Conservation (phyloP, 2,113 vertebrate genomes). For the Cyprinodon tularosa region DNA sequence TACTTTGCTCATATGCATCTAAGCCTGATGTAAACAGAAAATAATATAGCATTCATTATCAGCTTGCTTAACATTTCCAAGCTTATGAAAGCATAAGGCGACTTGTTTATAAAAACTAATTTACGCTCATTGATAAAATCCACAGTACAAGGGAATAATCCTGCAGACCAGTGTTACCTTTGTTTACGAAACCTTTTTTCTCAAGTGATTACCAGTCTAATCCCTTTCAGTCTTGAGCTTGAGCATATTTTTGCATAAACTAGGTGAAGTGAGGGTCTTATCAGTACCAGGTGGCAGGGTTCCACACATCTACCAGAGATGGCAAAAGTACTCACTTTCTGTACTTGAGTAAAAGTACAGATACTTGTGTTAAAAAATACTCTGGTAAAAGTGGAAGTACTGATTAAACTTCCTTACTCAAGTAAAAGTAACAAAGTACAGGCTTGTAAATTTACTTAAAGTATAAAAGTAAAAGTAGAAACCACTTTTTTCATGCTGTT, state of each 20-base stretch:
- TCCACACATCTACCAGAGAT: slow-evolving; percentile 29
- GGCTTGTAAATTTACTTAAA: too few species aligned
- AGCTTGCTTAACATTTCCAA: slow-evolving; percentile 24
- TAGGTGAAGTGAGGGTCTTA: not conserved
- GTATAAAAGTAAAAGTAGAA: too few species aligned
- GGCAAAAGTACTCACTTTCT: too few species aligned
- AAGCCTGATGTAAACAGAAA: not conserved
- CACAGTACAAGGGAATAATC: slow-evolving; percentile 7
- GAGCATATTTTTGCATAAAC: not conserved
- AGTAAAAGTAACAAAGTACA: too few species aligned
- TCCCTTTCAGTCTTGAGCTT: slow-evolving; percentile 9
- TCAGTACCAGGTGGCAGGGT: slow-evolving; percentile 11
- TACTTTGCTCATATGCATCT: not conserved
- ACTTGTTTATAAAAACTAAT: not conserved
- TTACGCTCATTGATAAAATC: slow-evolving; percentile 6
- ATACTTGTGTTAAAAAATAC: too few species aligned
- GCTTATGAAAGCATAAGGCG: slow-evolving; percentile 13
- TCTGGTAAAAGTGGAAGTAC: too few species aligned
- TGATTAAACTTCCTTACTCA: too few species aligned
- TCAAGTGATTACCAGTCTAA: not conserved
- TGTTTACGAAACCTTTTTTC: not conserved
- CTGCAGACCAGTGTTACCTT: not conserved
- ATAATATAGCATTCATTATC: not conserved
- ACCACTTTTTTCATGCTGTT: too few species aligned
- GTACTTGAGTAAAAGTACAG: too few species aligned